These are phyloP conservation scores for Syritta pipiens DNA, from an alignment of 2,888 invertebrate species.

Conservation along the genomic window DNA sequence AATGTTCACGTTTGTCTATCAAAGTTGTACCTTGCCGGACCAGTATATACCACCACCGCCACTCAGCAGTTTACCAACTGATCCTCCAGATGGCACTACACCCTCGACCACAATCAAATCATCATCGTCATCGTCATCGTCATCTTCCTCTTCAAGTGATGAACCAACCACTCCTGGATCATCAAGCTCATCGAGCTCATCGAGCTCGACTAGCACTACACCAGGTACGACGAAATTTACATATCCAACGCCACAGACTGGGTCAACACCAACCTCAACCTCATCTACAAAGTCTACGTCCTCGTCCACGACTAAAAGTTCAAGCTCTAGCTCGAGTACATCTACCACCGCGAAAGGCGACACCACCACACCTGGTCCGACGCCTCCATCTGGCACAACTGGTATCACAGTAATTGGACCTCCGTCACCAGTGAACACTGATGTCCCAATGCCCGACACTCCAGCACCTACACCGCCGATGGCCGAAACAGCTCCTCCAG, in stretches of 20 bases:
- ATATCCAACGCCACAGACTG: no score
- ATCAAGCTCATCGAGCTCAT: neutral
- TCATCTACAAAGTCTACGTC: no score
- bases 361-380: neutral
- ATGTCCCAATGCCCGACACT: conserved; percentile 70
- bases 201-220: neutral
- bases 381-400: conserved; percentile 30
- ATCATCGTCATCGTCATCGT: neutral
- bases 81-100: neutral
- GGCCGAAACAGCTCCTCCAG: conserved; percentile 68
- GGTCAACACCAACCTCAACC: conserved; percentile 8
- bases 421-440: conserved; percentile 38
- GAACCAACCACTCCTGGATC: neutral
- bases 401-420: conserved; percentile 58
- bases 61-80: conserved; percentile 73
- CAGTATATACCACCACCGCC: conserved; percentile 75
- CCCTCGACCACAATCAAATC: neutral
- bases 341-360: neutral
- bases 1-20: conserved; percentile 76
- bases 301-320: no score
- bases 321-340: neutral
- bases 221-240: neutral
- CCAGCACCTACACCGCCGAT: conserved; percentile 71
- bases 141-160: neutral
- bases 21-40: conserved; percentile 74